Conservation (phyloP, 2,888 invertebrate species). For the Strigamia transsilvanica region DNA sequence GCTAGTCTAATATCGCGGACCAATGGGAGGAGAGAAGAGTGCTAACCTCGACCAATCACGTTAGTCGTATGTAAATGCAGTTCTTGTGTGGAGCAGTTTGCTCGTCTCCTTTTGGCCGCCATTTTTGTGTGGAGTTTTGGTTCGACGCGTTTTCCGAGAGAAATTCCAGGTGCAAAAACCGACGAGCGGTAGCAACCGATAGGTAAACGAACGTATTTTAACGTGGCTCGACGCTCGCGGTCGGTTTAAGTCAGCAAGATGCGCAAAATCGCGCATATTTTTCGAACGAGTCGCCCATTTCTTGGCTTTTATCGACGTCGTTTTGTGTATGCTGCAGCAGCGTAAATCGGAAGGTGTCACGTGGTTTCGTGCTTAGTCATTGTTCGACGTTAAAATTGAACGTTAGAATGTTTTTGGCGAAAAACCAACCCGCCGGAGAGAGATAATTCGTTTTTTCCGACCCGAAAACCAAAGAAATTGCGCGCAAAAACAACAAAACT, state of each 20-base stretch:
- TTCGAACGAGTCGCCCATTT: constrained; percentile 11
- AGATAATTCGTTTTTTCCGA: not conserved
- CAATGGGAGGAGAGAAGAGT: not conserved
- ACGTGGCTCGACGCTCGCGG: not conserved
- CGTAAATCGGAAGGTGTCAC: constrained; percentile 46
- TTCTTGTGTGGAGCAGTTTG: constrained; percentile 16
- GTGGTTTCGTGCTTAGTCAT: constrained; percentile 46
- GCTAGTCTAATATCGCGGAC: not conserved
- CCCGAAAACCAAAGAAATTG: not conserved
- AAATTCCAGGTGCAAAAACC: not conserved
- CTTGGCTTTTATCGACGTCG: constrained; percentile 17
- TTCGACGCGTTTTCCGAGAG: not conserved
- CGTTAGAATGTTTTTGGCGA: constrained; percentile 2
- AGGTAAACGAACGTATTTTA: not conserved
- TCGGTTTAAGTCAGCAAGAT: not conserved
- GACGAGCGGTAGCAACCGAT: not conserved
- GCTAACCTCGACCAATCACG: not conserved
- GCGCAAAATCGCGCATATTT: not conserved
- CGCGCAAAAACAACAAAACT: too few relatives aligned
- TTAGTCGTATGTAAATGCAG: not conserved
- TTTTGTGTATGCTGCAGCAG: constrained; percentile 34
- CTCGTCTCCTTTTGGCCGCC: constrained; percentile 1
- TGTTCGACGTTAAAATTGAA: not conserved
- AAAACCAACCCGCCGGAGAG: not conserved
- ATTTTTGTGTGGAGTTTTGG: constrained; percentile 27